Conservation (phyloP, 1,140 invertebrate genomes). For the Zaprionus nigranus region DNA sequence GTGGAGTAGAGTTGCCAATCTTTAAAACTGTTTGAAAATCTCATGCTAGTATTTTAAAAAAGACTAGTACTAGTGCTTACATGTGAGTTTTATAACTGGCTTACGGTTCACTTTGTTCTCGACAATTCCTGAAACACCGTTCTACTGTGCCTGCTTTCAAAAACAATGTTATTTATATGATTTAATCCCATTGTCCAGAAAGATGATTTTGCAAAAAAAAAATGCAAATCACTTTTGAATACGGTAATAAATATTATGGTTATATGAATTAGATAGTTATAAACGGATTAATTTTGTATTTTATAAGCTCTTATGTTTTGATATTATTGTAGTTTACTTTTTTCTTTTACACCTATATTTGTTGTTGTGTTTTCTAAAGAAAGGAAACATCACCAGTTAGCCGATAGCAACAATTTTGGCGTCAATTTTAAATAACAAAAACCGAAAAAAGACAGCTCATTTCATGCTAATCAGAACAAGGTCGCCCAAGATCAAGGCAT, state of each 20-base stretch:
- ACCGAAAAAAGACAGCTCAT: constrained; percentile 43
- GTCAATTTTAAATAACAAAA: constrained; percentile 36
- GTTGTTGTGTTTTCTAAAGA: background rate
- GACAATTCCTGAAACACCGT: constrained; percentile 31
- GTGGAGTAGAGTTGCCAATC: constrained; percentile 47
- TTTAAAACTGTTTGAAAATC: background rate
- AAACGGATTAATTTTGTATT: too few relatives aligned
- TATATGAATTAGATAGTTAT: constrained; percentile 4
- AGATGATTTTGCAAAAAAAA: constrained; percentile 52
- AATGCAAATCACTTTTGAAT: constrained; percentile 50
- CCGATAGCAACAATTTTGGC: constrained; percentile 22
- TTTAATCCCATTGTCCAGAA: constrained; percentile 29
- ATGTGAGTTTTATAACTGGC: background rate
- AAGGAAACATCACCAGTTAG: constrained; percentile 7
- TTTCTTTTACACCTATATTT: background rate
- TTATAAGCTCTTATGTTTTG: too few relatives aligned
- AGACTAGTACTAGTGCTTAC: constrained; percentile 25
- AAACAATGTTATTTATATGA: constrained; percentile 53
- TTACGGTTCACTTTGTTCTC: constrained; percentile 26
- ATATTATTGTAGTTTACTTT: too few relatives aligned
- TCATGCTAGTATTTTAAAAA: constrained; percentile 10
- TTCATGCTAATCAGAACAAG: constrained; percentile 70
- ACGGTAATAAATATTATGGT: background rate
- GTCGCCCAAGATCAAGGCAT: constrained; percentile 75
- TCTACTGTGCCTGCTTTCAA: constrained; percentile 34